A percentile compares a stretch with the other conserved stretches of the same genome.
Conservation (phyloP, 1,140 invertebrate genomes). For the Oryzaephilus surinamensis region DNA sequence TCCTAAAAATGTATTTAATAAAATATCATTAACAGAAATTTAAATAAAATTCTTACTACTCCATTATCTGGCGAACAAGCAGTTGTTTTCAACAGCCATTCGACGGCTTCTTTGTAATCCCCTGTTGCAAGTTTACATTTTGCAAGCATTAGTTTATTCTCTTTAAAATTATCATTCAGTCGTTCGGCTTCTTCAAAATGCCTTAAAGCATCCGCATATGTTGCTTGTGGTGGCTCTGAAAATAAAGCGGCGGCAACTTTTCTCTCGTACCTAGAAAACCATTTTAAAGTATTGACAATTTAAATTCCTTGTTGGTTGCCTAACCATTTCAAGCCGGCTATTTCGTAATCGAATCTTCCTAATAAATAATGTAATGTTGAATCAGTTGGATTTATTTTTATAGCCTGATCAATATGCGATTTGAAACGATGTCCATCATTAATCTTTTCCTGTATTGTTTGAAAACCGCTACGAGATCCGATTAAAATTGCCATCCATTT, state of each 20-base stretch:
- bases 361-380: conserved; percentile 56
- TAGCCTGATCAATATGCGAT: conserved; percentile 59
- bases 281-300: too few relatives aligned
- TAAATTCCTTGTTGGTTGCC: too few relatives aligned
- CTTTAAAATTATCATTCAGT: conserved; percentile 49
- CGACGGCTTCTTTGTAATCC: conserved; percentile 43
- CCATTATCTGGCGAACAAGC: too few relatives aligned
- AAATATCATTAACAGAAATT: too few relatives aligned
- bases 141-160: conserved; percentile 58
- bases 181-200: conserved; percentile 55
- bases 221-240: conserved; percentile 51
- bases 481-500: conserved; percentile 73
- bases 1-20: too few relatives aligned
- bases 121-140: conserved; percentile 53
- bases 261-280: too few relatives aligned
- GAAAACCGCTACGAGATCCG: conserved; percentile 38
- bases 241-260: conserved; percentile 61
- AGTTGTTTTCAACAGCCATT: conserved; percentile 38
- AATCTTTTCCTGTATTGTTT: conserved; percentile 57
- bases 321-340: conserved; percentile 61
- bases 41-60: too few relatives aligned
- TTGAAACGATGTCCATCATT: conserved; percentile 57
- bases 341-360: conserved; percentile 56
- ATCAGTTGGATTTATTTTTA: conserved; percentile 55
- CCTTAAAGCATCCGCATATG: conserved; percentile 54